A percentile compares a stretch with the other conserved stretches of the same genome.
These are phyloP conservation scores for Vicugna pacos DNA, from an alignment of 2,113 vertebrate species.

Conservation along the genomic window DNA sequence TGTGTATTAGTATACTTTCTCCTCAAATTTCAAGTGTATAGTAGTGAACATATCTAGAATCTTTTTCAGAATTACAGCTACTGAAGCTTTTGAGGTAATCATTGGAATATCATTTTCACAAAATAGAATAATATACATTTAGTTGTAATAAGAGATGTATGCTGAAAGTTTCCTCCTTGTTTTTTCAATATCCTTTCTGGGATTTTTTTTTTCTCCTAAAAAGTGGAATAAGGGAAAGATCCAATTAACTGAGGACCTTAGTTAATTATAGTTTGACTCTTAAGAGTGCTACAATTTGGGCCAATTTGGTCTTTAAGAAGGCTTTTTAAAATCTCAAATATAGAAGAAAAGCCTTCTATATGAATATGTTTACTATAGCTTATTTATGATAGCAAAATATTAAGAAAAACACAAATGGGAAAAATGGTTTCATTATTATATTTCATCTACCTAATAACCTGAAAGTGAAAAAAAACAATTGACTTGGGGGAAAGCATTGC, in stretches of 20 bases:
- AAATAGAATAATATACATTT: not conserved
- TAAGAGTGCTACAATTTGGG: slow-evolving; percentile 33
- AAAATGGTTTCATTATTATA: slow-evolving; percentile 21
- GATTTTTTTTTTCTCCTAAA: not conserved
- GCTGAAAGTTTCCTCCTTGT: not conserved
- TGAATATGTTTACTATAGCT: not conserved
- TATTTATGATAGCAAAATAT: slow-evolving; percentile 1
- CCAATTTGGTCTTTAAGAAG: slow-evolving; percentile 22
- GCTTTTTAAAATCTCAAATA: not conserved
- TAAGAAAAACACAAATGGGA: slow-evolving; percentile 27
- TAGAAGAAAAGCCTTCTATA: not conserved
- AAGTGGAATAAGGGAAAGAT: not conserved
- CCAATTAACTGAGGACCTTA: not conserved
- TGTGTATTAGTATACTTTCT: not conserved
- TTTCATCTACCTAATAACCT: slow-evolving; percentile 7
- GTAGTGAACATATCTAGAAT: not conserved
- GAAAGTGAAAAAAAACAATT: not conserved
- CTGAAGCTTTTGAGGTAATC: not conserved
- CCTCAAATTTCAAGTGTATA: not conserved
- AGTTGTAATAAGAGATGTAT: not conserved
- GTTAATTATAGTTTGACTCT: slow-evolving; percentile 36
- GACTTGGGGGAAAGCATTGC: not conserved
- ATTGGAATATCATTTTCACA: not conserved
- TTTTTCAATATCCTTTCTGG: not conserved
- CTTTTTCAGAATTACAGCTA: not conserved